Evolutionary conservation across 2,888 invertebrate genomes (phyloP).

Genomic region (Ptilodon capucinus): DNA sequence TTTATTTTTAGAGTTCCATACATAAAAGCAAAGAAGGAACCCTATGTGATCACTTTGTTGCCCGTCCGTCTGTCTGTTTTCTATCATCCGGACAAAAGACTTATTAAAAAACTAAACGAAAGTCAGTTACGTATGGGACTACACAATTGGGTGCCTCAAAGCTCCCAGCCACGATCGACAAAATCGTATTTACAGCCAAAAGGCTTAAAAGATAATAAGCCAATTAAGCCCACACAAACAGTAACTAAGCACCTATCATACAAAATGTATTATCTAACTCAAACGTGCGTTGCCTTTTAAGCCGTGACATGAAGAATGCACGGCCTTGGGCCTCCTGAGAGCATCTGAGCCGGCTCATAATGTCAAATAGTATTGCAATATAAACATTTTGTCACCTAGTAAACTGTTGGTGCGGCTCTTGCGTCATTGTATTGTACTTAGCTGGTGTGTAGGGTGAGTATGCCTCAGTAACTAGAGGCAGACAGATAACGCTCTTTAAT

Average conservation of each 20-base stretch:
- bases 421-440: conserved; percentile 66
- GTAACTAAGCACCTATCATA: neutral
- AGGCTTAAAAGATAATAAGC: conserved; percentile 14
- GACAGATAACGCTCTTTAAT: no score
- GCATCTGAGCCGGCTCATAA: conserved; percentile 43
- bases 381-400: conserved; percentile 69
- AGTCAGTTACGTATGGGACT: no score
- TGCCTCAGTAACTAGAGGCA: neutral
- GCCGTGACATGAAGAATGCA: conserved; percentile 13
- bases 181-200: conserved; percentile 10
- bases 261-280: conserved; percentile 9
- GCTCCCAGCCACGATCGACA: no score
- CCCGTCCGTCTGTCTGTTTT: no score
- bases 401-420: conserved; percentile 63
- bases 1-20: no score
- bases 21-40: no score
- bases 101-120: no score
- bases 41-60: no score
- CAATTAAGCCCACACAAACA: conserved; percentile 19
- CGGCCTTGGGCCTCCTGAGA: conserved; percentile 39
- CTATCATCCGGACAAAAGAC: no score
- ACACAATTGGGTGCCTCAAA: no score
- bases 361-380: conserved; percentile 67
- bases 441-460: conserved; percentile 50
- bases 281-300: conserved; percentile 23